Base-by-base conservation (phyloP, 2,888 invertebrate species). In the Helleia helle region DNA sequence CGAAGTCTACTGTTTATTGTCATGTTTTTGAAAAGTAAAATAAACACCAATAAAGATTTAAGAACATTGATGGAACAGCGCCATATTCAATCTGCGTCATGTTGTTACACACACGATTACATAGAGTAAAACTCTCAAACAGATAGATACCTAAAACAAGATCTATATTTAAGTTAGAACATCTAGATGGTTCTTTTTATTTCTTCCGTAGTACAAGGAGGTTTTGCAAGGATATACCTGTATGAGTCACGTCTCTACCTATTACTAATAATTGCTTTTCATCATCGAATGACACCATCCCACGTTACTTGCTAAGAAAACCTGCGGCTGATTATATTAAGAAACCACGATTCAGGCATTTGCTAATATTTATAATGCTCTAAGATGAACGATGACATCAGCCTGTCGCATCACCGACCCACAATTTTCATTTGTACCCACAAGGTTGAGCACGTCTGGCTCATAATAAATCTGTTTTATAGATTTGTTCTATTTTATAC, bases 351-450 rank as follows among this genome's bases (percentile, higher is more conserved):
- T 47, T 40, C 40, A 41, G 41, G 26, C 46, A 42, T 47, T 47
- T 42, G 46, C 45, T 43, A 29, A 38, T 44, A 44, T 44, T 47
- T 40, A 42, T 42, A 31, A 43, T 49, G 46, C 40, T 43, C 42
- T 44, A 44, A 44, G 39, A 22, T 22, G 4, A 38, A 44, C 40
- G 43, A 51, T 56, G 56, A 54, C 56, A 54, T 56, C 56, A 56
- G 34, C 31, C 14, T 43, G 48, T 52, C 51, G 48, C 48, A 47
- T 45, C 47, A 49, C 36, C 40, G 39, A 26, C 45, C 41, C 39
- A 29, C 46, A 48, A 42, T 47, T 49, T 49, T 42, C 48, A 47
- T 47, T 38, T 43, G 36, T 39, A 46, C 17, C 22, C 8, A 22
- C 34, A 34, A 34, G 11, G 34, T 34, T 34, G 6, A 42, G 25